Conservation (phyloP, 2,113 vertebrate genomes). For the Otolemur garnettii region DNA sequence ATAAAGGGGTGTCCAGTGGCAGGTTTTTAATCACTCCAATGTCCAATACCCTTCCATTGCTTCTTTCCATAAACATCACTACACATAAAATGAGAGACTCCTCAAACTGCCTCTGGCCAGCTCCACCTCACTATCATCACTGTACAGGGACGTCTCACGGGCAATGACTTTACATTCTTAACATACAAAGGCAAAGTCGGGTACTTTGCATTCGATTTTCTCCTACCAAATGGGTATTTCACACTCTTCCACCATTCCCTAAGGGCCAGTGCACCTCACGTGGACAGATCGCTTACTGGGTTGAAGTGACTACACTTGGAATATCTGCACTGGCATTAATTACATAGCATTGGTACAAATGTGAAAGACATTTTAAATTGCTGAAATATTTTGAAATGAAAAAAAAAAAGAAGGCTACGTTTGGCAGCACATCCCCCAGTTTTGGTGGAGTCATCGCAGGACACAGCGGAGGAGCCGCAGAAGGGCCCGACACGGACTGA, state of each 20-base stretch:
- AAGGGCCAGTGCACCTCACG: accelerated
- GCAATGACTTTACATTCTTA: background rate
- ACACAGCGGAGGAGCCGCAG: accelerated
- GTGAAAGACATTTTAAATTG: background rate
- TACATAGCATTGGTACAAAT: background rate
- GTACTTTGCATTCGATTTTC: background rate
- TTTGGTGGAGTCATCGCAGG: accelerated
- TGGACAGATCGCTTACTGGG: background rate
- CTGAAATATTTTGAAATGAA: background rate
- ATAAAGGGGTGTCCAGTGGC: background rate
- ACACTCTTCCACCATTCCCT: accelerated
- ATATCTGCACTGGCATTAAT: background rate
- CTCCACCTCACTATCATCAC: background rate
- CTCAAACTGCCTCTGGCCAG: background rate
- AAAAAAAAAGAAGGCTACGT: background rate
- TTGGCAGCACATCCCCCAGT: accelerated
- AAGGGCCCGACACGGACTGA: accelerated
- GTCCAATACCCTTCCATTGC: background rate
- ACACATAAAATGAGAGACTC: no score
- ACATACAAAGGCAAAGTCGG: background rate
- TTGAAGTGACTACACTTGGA: background rate
- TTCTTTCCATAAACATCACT: background rate
- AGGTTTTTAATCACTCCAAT: background rate
- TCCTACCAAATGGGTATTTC: background rate
- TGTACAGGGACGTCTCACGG: accelerated